Conservation (phyloP, 1,140 invertebrate genomes). For the Drosophila simulans region DNA sequence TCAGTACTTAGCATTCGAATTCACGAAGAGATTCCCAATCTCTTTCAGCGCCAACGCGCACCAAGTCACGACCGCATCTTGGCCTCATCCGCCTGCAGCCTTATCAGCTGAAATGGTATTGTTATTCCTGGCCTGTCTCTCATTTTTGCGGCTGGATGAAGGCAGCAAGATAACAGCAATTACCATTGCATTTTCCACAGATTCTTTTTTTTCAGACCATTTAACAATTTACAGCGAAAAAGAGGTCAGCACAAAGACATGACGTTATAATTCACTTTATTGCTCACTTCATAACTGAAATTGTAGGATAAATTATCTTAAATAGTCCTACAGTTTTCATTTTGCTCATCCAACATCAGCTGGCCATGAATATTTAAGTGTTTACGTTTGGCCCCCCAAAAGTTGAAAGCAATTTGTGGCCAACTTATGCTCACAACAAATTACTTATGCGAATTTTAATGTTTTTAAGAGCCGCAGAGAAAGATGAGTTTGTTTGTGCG, state of each 20-base stretch:
- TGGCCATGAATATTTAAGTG: constrained; percentile 23
- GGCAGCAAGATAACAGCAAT: constrained; percentile 26
- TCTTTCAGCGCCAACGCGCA: constrained; percentile 17
- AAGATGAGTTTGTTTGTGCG: constrained; percentile 10
- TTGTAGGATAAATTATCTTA: neutral
- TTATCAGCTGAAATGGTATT: constrained; percentile 34
- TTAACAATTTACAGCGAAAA: constrained; percentile 12
- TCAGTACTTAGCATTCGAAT: constrained; percentile 22
- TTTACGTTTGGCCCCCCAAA: constrained; percentile 10
- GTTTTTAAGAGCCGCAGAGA: constrained; percentile 3
- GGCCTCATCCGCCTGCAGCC: constrained; percentile 6
- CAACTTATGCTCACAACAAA: constrained; percentile 1
- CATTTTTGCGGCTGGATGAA: constrained; percentile 28
- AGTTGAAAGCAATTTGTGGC: neutral
- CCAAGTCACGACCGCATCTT: constrained; percentile 43
- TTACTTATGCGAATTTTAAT: constrained; percentile 23
- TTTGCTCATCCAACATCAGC: neutral
- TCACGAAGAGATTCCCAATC: constrained; percentile 25
- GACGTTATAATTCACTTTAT: neutral
- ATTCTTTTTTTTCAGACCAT: neutral
- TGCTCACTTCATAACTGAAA: neutral
- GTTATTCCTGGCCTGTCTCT: constrained; percentile 29
- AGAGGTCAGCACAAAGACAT: neutral
- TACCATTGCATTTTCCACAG: constrained; percentile 33
- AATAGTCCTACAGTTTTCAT: neutral